These are phyloP conservation scores for Epizoanthus illoricatus DNA, from an alignment of 92 coral and sea anemone species.

Conservation along the genomic window DNA sequence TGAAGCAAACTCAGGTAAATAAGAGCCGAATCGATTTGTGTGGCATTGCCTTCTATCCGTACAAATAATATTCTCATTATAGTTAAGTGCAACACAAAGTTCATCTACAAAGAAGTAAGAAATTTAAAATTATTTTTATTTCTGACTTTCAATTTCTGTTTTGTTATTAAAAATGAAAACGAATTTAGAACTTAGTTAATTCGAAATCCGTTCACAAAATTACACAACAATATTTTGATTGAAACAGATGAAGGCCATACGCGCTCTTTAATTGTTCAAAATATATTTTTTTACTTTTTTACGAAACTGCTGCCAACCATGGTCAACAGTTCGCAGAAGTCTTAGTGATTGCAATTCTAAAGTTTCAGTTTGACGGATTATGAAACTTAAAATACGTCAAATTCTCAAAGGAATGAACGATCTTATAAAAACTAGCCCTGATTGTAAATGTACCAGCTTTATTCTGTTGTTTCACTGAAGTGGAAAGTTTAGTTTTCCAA, in stretches of 20 bases:
- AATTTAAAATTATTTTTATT: too few species aligned
- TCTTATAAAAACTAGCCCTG: background rate
- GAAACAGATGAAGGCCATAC: background rate
- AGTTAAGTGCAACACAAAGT: too few species aligned
- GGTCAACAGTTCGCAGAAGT: too few species aligned
- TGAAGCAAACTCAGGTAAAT: background rate
- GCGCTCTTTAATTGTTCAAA: background rate
- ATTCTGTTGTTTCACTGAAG: conserved; percentile 6
- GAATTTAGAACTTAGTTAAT: background rate
- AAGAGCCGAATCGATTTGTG: background rate
- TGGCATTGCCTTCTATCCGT: background rate
- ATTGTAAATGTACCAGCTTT: background rate
- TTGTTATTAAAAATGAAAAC: conserved; percentile 2
- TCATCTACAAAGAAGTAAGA: too few species aligned
- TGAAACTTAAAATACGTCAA: conserved; percentile 19
- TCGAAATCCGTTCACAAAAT: background rate
- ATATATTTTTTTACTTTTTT: background rate
- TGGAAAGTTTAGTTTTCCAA: conserved; percentile 26
- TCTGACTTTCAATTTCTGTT: background rate
- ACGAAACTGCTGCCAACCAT: too few species aligned
- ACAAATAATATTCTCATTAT: too few species aligned
- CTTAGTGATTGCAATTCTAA: too few species aligned
- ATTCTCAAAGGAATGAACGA: background rate
- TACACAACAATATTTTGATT: background rate
- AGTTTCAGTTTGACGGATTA: background rate